Evolutionary conservation across 2,113 vertebrate species (phyloP).

Genomic region (Alethe castanea): DNA sequence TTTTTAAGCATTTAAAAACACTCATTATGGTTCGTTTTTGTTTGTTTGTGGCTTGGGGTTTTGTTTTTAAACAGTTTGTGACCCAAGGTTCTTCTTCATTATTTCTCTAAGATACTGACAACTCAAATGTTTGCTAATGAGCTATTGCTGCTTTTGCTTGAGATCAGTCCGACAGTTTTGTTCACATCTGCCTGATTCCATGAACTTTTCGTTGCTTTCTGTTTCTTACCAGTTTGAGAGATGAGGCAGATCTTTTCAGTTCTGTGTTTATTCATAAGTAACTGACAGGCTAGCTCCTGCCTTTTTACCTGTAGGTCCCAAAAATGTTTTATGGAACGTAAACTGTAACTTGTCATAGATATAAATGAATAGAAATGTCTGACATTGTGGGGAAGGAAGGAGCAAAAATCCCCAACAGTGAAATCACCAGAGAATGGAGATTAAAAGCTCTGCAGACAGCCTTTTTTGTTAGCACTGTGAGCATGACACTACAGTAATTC

Average conservation of each 20-base stretch:
- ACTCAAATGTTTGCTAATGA: background rate
- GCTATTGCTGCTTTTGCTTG: background rate
- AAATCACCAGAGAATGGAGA: background rate
- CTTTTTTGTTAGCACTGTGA: background rate
- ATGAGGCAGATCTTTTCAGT: background rate
- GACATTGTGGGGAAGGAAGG: fast-evolving
- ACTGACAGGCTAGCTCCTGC: background rate
- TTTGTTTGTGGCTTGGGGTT: background rate
- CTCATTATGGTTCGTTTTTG: background rate
- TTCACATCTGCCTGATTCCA: background rate
- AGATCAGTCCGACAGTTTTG: background rate
- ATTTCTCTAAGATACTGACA: background rate
- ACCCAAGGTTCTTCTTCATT: background rate
- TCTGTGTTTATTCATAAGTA: background rate
- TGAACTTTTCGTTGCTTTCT: background rate
- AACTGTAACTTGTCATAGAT: background rate
- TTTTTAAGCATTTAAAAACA: background rate
- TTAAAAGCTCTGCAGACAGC: background rate
- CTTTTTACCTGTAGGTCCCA: background rate
- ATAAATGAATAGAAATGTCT: background rate
- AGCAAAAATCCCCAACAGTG: background rate
- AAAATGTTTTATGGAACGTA: background rate
- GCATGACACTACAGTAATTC: background rate
- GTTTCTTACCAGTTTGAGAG: background rate
- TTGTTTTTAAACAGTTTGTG: background rate